Conservation (phyloP, 2,113 vertebrate species). For the Ochotona princeps region DNA sequence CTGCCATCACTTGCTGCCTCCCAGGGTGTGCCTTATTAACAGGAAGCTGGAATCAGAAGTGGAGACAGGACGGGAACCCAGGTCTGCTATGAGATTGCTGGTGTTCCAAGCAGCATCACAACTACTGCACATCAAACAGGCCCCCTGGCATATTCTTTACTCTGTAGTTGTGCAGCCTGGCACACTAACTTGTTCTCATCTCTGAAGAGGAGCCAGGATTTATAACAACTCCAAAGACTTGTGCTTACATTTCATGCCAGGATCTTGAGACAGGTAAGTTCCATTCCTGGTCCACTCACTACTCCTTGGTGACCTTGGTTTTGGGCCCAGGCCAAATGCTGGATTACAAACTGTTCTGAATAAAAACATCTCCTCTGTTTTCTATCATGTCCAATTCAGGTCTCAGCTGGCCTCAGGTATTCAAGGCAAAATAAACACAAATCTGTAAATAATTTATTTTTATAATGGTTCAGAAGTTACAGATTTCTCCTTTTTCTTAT, state of each 20-base stretch:
- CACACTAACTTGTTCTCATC: neutral
- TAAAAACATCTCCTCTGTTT: neutral
- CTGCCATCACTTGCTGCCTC: no score
- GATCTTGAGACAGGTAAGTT: neutral
- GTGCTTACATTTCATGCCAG: neutral
- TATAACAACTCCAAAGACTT: slow-evolving; percentile 1
- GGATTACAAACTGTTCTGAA: neutral
- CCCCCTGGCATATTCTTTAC: neutral
- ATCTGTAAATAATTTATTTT: neutral
- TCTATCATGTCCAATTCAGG: neutral
- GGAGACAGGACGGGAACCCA: no score
- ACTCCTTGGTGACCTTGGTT: neutral
- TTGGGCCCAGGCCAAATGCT: neutral
- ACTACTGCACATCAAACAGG: no score
- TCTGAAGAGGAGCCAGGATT: neutral
- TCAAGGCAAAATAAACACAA: slow-evolving; percentile 30
- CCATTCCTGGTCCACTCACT: neutral
- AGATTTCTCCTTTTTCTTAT: neutral
- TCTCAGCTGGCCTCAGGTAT: neutral
- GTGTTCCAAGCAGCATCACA: no score
- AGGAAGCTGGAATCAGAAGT: no score
- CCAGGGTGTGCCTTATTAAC: no score
- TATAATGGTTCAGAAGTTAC: neutral
- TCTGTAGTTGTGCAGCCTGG: neutral
- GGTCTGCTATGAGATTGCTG: no score